Percentiles rank a stretch among this genome's conserved stretches.
These are phyloP conservation scores for Hipparchia semele DNA, from an alignment of 2,888 invertebrate species.

Conservation along the genomic window DNA sequence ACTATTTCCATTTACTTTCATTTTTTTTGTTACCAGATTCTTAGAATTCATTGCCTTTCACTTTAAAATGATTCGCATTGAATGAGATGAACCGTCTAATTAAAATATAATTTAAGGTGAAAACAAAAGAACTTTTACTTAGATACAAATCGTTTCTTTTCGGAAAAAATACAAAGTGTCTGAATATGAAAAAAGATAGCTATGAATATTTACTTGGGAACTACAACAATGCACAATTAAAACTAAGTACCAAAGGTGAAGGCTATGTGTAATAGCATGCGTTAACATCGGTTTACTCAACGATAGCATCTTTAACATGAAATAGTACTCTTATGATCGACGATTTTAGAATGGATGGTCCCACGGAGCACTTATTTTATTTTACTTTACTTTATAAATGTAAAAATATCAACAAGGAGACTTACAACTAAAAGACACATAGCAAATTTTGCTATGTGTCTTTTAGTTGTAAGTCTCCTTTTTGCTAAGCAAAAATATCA, in stretches of 20 bases:
- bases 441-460: too few relatives aligned
- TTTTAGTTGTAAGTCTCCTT: too few relatives aligned
- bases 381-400: too few relatives aligned
- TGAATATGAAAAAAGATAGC: not conserved
- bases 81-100: not conserved
- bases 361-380: too few relatives aligned
- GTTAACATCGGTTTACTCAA: not conserved
- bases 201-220: not conserved
- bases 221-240: not conserved
- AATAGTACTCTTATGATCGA: not conserved
- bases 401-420: too few relatives aligned
- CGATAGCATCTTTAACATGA: not conserved
- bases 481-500: too few relatives aligned
- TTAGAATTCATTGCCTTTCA: not conserved
- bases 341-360: not conserved
- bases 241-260: not conserved
- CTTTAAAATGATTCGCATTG: not conserved
- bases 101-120: not conserved
- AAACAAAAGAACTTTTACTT: constrained; percentile 5
- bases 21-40: too few relatives aligned
- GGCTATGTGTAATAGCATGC: not conserved
- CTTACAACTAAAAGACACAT: too few relatives aligned
- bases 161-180: not conserved
- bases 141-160: not conserved
- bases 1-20: too few relatives aligned